Evolutionary conservation across 2,888 invertebrate genomes (phyloP), one percentile per base, ranked within the genome.

Genomic region (Panzeria rudis): DNA sequence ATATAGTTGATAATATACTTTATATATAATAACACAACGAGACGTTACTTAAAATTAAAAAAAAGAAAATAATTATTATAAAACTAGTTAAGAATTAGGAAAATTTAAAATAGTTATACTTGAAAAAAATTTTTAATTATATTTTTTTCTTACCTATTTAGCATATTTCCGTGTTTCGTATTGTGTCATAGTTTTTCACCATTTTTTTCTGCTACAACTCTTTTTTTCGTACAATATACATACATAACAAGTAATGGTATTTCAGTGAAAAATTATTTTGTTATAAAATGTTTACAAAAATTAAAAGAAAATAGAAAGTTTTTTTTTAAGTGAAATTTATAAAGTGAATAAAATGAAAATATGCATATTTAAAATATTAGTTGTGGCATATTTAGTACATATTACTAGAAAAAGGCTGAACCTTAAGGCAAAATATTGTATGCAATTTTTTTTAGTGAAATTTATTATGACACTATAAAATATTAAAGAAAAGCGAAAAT

Each of bases 391-490:
- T 59, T 35, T 35, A 11, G 17, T 17, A 35, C 11, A 59, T 9
- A 25, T 59, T 35, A 59, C 59, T 17, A 20, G 20, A 35, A 59
- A 59, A 44, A 64, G 15, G 25, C 13, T 44, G 13, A 64, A 62
- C 15, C 3, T 7, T 7, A 23, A 11, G n/a, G 29, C 15, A 29
- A 56, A 29, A 29, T n/a, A 56, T 11, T 35, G 8, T 23, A n/a
- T 44, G 44, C 5, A 44, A 29, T 13, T 17, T 17, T 29, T 11
- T 29, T 66, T 32, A 29, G 52, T 32, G 9, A 59, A 68, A 61
- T 13, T 23, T 69, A 69, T 81, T 81, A 82, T 82, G 62, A 47
- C 82, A 76, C 76, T 69, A 82, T 82, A 62, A 75, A 81, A 69
- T 81, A 81, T 73, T 78, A 61, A 77, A 73, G 66, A 25, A 72